Evolutionary conservation across 2,113 vertebrate species (phyloP).

Genomic region (Varanus salvator): DNA sequence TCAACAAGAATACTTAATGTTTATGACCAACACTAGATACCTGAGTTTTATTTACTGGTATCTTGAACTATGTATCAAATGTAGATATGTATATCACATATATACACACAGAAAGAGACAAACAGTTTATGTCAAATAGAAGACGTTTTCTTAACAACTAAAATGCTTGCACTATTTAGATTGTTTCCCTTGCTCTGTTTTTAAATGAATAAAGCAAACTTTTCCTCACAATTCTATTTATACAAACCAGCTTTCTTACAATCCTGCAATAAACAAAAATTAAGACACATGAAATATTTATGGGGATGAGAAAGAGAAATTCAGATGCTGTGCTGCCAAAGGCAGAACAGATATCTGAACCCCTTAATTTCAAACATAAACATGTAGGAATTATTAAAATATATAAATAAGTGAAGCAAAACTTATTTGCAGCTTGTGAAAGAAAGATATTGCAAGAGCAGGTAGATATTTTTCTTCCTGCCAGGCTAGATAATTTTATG

Average conservation of each 20-base stretch:
- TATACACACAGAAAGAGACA: too few species aligned
- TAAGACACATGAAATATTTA: slow-evolving; percentile 74
- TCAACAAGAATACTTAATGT: slow-evolving; percentile 45
- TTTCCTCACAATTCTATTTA: slow-evolving; percentile 59
- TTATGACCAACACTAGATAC: slow-evolving; percentile 47
- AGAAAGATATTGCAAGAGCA: slow-evolving; percentile 47
- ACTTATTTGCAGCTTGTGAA: slow-evolving; percentile 8
- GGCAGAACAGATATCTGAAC: slow-evolving; percentile 48
- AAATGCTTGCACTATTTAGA: slow-evolving; percentile 41
- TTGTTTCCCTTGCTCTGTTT: neutral
- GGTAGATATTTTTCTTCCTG: slow-evolving; percentile 25
- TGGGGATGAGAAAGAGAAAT: slow-evolving; percentile 34
- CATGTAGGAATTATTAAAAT: slow-evolving; percentile 48
- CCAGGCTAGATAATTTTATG: slow-evolving; percentile 24
- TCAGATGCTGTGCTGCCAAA: slow-evolving; percentile 53
- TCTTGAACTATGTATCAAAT: slow-evolving; percentile 55
- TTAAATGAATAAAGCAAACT: slow-evolving; percentile 48
- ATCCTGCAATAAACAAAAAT: slow-evolving; percentile 39
- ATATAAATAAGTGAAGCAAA: slow-evolving; percentile 19
- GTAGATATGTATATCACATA: slow-evolving; percentile 48
- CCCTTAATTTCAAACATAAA: slow-evolving; percentile 56
- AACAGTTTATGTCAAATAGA: slow-evolving; percentile 25
- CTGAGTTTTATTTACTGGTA: slow-evolving; percentile 47
- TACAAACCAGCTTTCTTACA: slow-evolving; percentile 61
- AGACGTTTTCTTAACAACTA: slow-evolving; percentile 9